Evolutionary conservation across 1,140 invertebrate species (phyloP), one percentile per base, ranked within the genome.

Genomic region (Drosophila subpulchrella): DNA sequence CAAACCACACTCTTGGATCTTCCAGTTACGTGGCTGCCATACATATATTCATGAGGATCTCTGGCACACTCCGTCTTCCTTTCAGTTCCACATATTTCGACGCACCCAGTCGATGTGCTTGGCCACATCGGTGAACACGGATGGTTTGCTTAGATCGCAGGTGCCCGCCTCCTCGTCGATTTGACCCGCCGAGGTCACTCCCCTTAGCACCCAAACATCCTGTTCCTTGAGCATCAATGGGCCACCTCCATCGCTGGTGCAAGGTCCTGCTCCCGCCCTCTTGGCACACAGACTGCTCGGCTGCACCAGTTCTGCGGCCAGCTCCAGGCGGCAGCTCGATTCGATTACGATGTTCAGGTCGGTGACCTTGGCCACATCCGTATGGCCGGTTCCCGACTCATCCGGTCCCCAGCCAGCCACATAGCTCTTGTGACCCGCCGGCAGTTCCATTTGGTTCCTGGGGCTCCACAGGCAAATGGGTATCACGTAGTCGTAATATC

Each of bases 331-430:
- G 80, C 96, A 96, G 10, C 91, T 92, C 1, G 93, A 92, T 48
- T 94, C 93, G 30, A 92, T 93, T 27, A 95, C 94, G 5, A 95
- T 92, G 0, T 93, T 94, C 34, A 95, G 92, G 1, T 91, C 91
- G 0, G 94, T 93, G 81, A 94, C 93, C 53, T 93, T 93, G 0
- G 94, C 93, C 39, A 93, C 88, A 0, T 93, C 90, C 0, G 93
- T 92, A 11, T 93, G 92, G 0, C 83, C 81, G 5, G 92, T 83
- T 0, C 93, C 93, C 4, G 84, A 74, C 74, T 94, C 94, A 65
- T 94, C 94, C 13, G 92, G 92, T 1, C 95, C 95, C 94, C 94
- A 95, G 13, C 95, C 95, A 0, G 94, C 93, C 3, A 94, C 94
- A 36, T 80, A 81, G 1, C 70, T 80, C 15, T 41, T 60, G 8